A percentile compares a stretch with the other conserved stretches of the same genome.
Conservation (phyloP, 2,113 vertebrate genomes). For the Podocnemis expansa region DNA sequence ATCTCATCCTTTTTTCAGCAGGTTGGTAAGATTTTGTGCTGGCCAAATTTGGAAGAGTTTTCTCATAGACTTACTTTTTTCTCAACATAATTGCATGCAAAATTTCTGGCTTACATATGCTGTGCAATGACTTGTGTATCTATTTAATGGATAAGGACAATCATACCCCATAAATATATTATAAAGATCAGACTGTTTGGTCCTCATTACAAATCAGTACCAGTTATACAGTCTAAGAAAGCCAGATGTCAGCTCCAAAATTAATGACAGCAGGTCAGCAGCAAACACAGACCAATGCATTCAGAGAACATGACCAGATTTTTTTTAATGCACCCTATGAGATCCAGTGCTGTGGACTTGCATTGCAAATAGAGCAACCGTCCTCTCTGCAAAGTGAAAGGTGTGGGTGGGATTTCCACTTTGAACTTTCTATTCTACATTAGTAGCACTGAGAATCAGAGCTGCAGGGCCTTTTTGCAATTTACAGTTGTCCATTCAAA, state of each 20-base stretch:
- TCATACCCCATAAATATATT: conserved; percentile 29
- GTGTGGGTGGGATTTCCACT: not conserved
- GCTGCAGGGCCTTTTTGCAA: not conserved
- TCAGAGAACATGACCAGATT: not conserved
- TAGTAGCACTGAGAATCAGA: not conserved
- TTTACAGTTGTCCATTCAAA: not conserved
- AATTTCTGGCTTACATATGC: not conserved
- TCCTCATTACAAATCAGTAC: conserved; percentile 67
- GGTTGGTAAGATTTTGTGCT: not conserved
- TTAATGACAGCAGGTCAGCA: conserved; percentile 57
- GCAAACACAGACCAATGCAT: not conserved
- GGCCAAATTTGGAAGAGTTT: not conserved
- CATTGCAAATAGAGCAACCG: not conserved
- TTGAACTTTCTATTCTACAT: conserved; percentile 1
- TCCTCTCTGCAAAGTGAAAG: not conserved
- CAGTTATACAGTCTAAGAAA: conserved; percentile 62
- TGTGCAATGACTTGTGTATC: not conserved
- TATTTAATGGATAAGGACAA: not conserved
- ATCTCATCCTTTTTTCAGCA: not conserved
- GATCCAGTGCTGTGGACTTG: conserved; percentile 17
- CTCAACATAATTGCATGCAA: conserved; percentile 4
- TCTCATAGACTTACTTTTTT: not conserved
- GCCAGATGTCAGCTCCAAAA: conserved; percentile 69
- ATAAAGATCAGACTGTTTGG: conserved; percentile 45
- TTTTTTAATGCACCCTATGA: not conserved